phyloP scores from a whole-genome alignment of 2,113 vertebrate species.

The Muscicapa adusta region DNA sequence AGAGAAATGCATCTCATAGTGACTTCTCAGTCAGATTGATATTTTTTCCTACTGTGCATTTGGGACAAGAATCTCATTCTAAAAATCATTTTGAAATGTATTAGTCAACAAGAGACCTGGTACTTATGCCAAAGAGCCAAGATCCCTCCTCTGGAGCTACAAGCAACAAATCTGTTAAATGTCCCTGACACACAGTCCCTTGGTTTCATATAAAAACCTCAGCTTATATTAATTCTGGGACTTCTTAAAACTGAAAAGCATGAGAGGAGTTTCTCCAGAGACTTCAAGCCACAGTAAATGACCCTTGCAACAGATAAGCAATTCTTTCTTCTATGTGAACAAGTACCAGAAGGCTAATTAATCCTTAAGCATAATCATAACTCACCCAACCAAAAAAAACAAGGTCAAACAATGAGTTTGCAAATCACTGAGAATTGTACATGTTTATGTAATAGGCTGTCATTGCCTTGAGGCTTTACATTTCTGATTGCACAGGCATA shows the following conservation, averaged over 20 bases:
- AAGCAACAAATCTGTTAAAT: neutral
- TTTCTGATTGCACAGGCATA: neutral
- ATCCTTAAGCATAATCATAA: conserved; percentile 7
- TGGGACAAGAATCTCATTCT: neutral
- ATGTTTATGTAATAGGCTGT: neutral
- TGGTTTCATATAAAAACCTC: neutral
- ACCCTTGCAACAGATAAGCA: conserved; percentile 4
- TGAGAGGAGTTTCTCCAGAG: neutral
- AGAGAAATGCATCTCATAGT: neutral
- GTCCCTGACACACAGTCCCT: neutral
- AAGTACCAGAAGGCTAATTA: conserved; percentile 34
- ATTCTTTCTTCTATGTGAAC: neutral
- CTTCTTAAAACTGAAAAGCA: neutral
- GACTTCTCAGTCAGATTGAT: neutral
- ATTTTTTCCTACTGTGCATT: neutral
- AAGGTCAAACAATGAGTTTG: conserved; percentile 11
- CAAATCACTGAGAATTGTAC: neutral
- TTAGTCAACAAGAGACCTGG: neutral
- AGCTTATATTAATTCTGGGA: conserved; percentile 5
- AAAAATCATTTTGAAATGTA: conserved; percentile 1
- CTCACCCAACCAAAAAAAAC: neutral
- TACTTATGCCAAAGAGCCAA: neutral
- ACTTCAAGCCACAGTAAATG: neutral
- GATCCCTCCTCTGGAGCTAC: neutral
- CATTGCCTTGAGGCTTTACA: neutral